Percentiles rank a stretch among this genome's conserved stretches.
Evolutionary conservation across 1,140 invertebrate genomes (phyloP).

Genomic region (Anastrepha obliqua): DNA sequence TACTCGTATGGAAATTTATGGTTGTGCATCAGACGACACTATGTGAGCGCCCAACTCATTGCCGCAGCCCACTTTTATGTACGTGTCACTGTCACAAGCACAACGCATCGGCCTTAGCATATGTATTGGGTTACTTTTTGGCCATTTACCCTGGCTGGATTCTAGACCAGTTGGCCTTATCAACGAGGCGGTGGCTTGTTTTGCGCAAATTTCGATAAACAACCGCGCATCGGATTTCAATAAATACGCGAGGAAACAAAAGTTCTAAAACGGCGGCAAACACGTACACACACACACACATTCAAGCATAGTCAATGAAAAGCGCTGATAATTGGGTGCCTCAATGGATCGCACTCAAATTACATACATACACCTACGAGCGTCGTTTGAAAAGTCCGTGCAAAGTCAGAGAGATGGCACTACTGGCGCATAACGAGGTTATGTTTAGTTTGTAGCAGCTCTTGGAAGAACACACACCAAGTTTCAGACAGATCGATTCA

Average conservation of each 20-base stretch:
- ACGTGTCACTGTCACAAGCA: not conserved
- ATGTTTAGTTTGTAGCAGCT: no score
- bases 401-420: no score
- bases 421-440: no score
- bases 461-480: no score
- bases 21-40: no score
- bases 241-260: not conserved
- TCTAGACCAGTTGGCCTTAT: slow-evolving; percentile 25
- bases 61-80: no score
- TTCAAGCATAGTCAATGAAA: not conserved
- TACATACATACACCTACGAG: not conserved
- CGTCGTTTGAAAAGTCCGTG: no score
- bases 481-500: no score
- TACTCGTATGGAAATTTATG: not conserved
- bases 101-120: not conserved
- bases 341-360: not conserved
- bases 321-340: not conserved
- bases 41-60: no score
- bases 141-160: not conserved
- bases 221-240: not conserved
- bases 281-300: not conserved
- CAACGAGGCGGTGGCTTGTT: not conserved
- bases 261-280: not conserved
- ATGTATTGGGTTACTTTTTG: not conserved
- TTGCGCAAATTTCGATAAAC: slow-evolving; percentile 34